Base-by-base conservation (phyloP, 1,140 invertebrate genomes). In the Chironomus tepperi region DNA sequence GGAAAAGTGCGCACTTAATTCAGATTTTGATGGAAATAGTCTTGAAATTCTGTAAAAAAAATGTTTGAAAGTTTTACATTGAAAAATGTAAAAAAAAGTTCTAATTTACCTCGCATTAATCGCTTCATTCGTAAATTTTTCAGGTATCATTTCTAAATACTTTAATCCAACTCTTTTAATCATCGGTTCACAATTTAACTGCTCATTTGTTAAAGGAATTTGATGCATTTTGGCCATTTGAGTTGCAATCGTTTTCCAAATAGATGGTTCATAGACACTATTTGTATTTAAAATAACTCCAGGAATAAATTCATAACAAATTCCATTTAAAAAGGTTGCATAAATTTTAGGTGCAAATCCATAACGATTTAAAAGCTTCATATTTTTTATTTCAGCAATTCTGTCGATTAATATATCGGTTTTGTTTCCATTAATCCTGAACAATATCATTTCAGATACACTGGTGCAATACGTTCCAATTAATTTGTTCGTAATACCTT, bases 401-500 rank as follows among this genome's bases (percentile, higher is more conserved):
- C 96, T 86, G 84, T 98, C 93, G 79, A 98, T 97, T 75, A 98
- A 87, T 76, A 94, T 84, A 82, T 98, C 95, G 0, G 96, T 97
- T 81, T 96, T 96, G 76, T 93, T 88, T 8, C 97, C 97, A 87
- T 98, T 98, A 76, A 98, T 88, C 77, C 96, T 87, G 15, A 98
- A 87, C 2, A 98, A 85, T 0, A 98, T 86, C 79, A 95, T 89
- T 77, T 94, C 88, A 79, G 90, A 85, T 77, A 85, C 80, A 75
- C 84, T 75, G 42, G 19, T 75, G 34, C 83, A 76, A 75, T 86
- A 93, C 77, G 94, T 92, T 42, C 92, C 93, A 72, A 98, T 85
- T 75, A 98, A 86, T 83, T 93, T 94, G 84, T 98, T 98, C 73
- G 96, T 97, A 74, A 97, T 96, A 42, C 97, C 97, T 87, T 96